Conservation (phyloP, 2,113 vertebrate species). For the Toxotes chatareus region DNA sequence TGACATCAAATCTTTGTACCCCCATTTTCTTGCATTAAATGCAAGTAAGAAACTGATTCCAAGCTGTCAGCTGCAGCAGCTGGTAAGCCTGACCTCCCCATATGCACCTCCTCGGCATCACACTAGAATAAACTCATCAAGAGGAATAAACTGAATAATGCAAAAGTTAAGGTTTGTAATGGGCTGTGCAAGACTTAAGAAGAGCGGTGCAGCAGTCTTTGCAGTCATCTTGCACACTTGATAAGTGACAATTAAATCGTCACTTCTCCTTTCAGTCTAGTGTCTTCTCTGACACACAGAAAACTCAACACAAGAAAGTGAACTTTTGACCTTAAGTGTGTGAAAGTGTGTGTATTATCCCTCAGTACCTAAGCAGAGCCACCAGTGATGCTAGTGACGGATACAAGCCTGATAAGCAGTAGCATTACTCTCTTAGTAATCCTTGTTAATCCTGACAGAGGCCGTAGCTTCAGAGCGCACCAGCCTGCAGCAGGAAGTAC, state of each 20-base stretch:
- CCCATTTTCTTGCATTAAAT: background rate
- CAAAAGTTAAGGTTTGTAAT: conserved; percentile 2
- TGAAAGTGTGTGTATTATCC: conserved; percentile 22
- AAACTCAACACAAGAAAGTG: conserved; percentile 6
- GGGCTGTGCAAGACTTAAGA: background rate
- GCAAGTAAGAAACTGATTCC: conserved; percentile 23
- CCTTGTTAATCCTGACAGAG: conserved; percentile 80
- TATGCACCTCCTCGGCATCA: conserved; percentile 21
- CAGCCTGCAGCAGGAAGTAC: conserved; percentile 42
- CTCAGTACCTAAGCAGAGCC: conserved; percentile 43
- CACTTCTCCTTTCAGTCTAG: background rate
- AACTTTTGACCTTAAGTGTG: conserved; percentile 34
- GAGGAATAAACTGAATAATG: conserved; percentile 33
- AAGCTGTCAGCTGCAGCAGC: conserved; percentile 56
- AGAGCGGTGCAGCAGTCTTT: background rate
- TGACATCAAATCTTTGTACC: background rate
- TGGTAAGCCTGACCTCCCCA: conserved; percentile 44
- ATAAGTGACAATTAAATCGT: conserved; percentile 12
- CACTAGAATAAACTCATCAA: conserved; percentile 14
- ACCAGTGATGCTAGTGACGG: conserved; percentile 66
- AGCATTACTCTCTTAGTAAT: conserved; percentile 81
- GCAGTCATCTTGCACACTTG: background rate
- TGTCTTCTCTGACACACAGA: background rate
- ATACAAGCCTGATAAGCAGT: conserved; percentile 74
- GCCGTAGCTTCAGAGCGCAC: conserved; percentile 52